Evolutionary conservation across 1,140 invertebrate genomes (phyloP), one percentile per base, ranked within the genome.

Genomic region (Hormaphis cornu): DNA sequence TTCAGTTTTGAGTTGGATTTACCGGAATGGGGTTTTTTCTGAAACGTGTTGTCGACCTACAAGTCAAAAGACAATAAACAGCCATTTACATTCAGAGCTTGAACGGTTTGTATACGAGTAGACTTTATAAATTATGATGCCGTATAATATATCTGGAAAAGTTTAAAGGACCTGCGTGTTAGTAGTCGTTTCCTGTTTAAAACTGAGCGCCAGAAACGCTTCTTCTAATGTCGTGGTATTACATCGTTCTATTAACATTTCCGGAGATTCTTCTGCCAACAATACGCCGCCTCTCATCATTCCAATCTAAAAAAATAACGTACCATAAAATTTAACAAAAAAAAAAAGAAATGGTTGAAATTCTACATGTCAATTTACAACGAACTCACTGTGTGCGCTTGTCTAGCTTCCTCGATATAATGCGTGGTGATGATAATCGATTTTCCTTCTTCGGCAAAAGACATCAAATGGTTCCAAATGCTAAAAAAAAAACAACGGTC

Each of bases 351-450:
- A n/a, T n/a, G n/a, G n/a, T n/a, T n/a, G n/a, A n/a, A n/a, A n/a
- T n/a, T n/a, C n/a, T n/a, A n/a, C n/a, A n/a, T n/a, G n/a, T n/a
- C n/a, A n/a, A n/a, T n/a, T n/a, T n/a, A n/a, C n/a, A n/a, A n/a
- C n/a, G n/a, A n/a, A 72, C 75, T 77, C 75, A 83, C 83, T 72
- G 79, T 76, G 75, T 83, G 76, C 14, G 83, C 83, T 74, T 85
- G 82, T 50, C 82, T 76, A 0, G 85, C 85, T 75, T 86, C 85
- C 76, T 86, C 84, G 48, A 86, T 85, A 74, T 86, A 86, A 75
- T 86, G 85, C 18, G 85, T 86, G 4, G 85, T 86, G 53, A 86
- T 84, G 30, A 86, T 76, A 37, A 86, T 82, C 2, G 84, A 85
- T 26, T 81, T 84, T 42, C 76, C 73, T 6, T 79, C 74, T 37